Evolutionary conservation across 2,888 invertebrate genomes (phyloP).

Genomic region (Chironomus tentans): DNA sequence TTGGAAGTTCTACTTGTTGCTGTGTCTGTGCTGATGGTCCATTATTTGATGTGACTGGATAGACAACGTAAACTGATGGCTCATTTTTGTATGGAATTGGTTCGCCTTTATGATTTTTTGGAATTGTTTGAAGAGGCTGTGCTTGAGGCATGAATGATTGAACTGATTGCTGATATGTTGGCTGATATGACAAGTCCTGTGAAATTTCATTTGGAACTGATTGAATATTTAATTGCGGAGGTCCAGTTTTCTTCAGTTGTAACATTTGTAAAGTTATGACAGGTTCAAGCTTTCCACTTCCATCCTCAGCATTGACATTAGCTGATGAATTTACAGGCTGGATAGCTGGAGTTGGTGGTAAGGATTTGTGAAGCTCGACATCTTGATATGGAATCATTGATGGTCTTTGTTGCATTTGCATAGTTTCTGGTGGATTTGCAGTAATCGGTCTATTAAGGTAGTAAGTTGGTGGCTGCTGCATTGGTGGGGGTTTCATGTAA

Average conservation of each 20-base stretch:
- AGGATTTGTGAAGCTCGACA: slow-evolving; percentile 36
- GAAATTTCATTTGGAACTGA: slow-evolving; percentile 29
- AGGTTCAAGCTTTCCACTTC: slow-evolving; percentile 40
- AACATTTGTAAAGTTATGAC: slow-evolving; percentile 62
- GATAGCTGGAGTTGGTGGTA: slow-evolving; percentile 38
- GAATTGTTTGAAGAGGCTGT: not conserved
- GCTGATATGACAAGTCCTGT: slow-evolving; percentile 19
- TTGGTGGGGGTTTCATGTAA: slow-evolving; percentile 35
- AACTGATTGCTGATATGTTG: too few species aligned
- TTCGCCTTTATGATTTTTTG: slow-evolving; percentile 29
- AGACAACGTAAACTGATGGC: slow-evolving; percentile 49
- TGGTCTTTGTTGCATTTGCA: slow-evolving; percentile 35
- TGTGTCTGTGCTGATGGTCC: not conserved
- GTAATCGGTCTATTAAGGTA: not conserved
- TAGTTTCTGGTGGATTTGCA: slow-evolving; percentile 26
- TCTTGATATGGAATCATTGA: slow-evolving; percentile 31
- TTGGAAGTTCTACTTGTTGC: slow-evolving; percentile 29
- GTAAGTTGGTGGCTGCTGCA: slow-evolving; percentile 28
- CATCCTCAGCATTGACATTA: slow-evolving; percentile 31
- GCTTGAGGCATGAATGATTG: too few species aligned
- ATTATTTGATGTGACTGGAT: slow-evolving; percentile 46
- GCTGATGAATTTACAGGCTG: slow-evolving; percentile 29
- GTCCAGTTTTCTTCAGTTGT: slow-evolving; percentile 44
- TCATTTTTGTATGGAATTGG: slow-evolving; percentile 34
- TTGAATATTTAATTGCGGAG: slow-evolving; percentile 5